These are phyloP conservation scores for Drosophila pseudotalamancana DNA, from an alignment of 2,888 invertebrate species.

Conservation along the genomic window DNA sequence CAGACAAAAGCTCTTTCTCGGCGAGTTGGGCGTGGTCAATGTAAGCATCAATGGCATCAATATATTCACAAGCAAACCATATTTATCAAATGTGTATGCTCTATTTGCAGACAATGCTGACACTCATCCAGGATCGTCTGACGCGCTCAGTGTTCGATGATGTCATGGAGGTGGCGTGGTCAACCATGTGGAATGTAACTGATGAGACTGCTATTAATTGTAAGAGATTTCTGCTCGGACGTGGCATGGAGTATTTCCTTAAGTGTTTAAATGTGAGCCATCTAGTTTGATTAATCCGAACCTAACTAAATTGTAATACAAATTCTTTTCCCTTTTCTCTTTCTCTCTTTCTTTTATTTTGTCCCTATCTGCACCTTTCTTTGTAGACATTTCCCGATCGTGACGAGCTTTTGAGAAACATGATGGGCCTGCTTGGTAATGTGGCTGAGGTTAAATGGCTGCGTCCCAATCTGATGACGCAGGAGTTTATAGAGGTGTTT, in stretches of 20 bases:
- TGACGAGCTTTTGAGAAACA: slow-evolving; percentile 96
- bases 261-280: slow-evolving; percentile 91
- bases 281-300: not conserved
- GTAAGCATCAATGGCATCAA: too few relatives aligned
- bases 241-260: slow-evolving; percentile 96
- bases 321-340: not conserved
- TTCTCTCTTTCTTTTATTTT: too few relatives aligned
- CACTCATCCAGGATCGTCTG: slow-evolving; percentile 92
- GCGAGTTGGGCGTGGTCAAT: slow-evolving; percentile 93
- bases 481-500: slow-evolving; percentile 93
- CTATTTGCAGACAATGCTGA: slow-evolving; percentile 91
- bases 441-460: slow-evolving; percentile 96
- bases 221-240: slow-evolving; percentile 92
- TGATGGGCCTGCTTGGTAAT: slow-evolving; percentile 99
- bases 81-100: not conserved
- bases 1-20: slow-evolving; percentile 94
- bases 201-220: slow-evolving; percentile 99
- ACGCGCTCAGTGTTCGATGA: slow-evolving; percentile 93
- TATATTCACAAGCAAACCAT: not conserved
- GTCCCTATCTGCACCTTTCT: too few relatives aligned
- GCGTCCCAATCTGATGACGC: slow-evolving; percentile 92
- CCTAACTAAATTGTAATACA: not conserved
- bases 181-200: slow-evolving; percentile 99
- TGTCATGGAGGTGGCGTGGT: slow-evolving; percentile 98
- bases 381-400: slow-evolving; percentile 93